Base-by-base conservation (phyloP, 2,888 invertebrate genomes). In the Brachynemurus nebulosus region DNA sequence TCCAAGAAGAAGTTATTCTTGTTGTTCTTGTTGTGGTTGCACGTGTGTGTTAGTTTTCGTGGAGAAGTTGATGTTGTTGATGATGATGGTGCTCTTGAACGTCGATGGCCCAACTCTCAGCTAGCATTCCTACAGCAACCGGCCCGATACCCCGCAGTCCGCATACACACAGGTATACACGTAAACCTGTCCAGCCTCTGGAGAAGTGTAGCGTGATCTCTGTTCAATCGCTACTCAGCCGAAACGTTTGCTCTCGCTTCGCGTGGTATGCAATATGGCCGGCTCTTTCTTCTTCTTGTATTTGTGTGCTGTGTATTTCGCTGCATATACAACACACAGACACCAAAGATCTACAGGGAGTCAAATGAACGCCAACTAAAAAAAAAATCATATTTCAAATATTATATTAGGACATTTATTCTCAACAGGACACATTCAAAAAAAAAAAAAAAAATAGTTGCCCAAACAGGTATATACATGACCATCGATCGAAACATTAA, bases 231-330 rank as follows among this genome's bases (percentile, higher is more conserved):
- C 45, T 42, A 49, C 47, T 48, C 50, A 48, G 49, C 45, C 50
- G 46, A 49, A 48, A 51, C 45, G 56, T 54, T 59, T 60, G 56
- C 54, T 59, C 61, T 58, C 59, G 48, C 57, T 64, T 61, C 51
- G 55, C 55, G 59, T 64, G 65, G 65, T 66, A 66, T 66, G 64
- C 65, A 65, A 65, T 63, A 66, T 66, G 65, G 65, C 65, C 63
- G 65, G 36, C 19, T 36, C 17, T 18, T 18, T n/a, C 14, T 18
- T 36, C 17, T 36, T n/a, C 18, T 36, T 11, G 27, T 12, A 27
- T 12, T 11, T 27, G 12, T n/a, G 12, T 27, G 27, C 12, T 27
- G 27, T n/a, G 27, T 12, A 27, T 2, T 12, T n/a, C 27, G 27
- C 11, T 27, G 27, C 12, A n/a, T 27, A 27, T n/a, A 27, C 12